phyloP scores from a whole-genome alignment of 2,888 invertebrate species.

The Cryptocephalus moraei region DNA sequence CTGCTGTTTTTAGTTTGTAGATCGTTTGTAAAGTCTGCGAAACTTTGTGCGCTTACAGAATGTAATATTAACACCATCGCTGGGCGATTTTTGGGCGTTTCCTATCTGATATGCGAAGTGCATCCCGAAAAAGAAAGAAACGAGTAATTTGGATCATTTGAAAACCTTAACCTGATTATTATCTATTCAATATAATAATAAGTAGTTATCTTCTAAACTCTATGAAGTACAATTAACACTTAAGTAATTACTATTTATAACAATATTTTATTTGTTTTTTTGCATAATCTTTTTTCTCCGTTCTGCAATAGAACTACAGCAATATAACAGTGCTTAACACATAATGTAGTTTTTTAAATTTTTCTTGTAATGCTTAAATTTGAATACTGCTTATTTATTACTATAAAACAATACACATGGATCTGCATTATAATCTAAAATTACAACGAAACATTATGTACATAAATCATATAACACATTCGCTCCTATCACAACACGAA shows the following conservation, averaged over 20 bases:
- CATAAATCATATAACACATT: constrained; percentile 28
- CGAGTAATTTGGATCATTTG: constrained; percentile 13
- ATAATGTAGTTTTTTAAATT: neutral
- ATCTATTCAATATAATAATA: constrained; percentile 7
- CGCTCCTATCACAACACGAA: constrained; percentile 35
- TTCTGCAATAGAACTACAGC: constrained; percentile 31
- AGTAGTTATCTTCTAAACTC: constrained; percentile 41
- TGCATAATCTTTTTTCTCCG: constrained; percentile 22
- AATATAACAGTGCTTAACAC: constrained; percentile 31
- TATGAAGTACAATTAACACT: constrained; percentile 41
- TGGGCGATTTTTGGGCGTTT: neutral
- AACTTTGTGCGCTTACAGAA: constrained; percentile 4
- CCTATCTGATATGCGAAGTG: constrained; percentile 20
- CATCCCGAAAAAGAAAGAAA: constrained; percentile 16
- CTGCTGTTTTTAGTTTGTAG: too few species aligned
- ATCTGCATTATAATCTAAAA: constrained; percentile 11
- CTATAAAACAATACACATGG: constrained; percentile 15
- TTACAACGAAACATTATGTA: constrained; percentile 31
- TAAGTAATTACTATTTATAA: constrained; percentile 38
- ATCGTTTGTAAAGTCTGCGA: neutral
- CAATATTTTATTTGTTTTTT: constrained; percentile 31
- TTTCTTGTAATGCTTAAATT: neutral
- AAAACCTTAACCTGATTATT: constrained; percentile 17
- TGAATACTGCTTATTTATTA: constrained; percentile 4
- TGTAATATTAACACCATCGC: constrained; percentile 11